These are phyloP conservation scores for Coranthus polyacanthus DNA, from an alignment of 2,797 vertebrate species.

Conservation along the genomic window DNA sequence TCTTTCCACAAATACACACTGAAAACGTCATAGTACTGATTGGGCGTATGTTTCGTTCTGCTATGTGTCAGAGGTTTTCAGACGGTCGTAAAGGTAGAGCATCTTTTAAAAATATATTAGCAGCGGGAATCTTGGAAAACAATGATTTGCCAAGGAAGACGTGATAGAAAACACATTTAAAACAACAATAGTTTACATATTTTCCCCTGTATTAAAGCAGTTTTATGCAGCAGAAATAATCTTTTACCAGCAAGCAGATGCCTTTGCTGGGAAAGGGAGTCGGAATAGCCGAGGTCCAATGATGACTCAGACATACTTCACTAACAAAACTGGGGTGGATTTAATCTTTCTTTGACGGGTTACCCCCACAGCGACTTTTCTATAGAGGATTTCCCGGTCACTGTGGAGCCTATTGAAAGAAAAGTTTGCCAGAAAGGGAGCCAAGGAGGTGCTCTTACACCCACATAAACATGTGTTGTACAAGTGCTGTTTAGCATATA, in stretches of 20 bases:
- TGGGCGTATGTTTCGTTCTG: neutral
- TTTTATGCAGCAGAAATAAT: slow-evolving; percentile 62
- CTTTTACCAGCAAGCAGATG: slow-evolving; percentile 64
- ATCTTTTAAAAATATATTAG: slow-evolving; percentile 36
- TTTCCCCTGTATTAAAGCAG: slow-evolving; percentile 55
- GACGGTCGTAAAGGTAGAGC: slow-evolving; percentile 25
- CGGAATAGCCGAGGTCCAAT: slow-evolving; percentile 44
- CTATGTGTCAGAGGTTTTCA: slow-evolving; percentile 36
- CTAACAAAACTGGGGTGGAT: slow-evolving; percentile 44
- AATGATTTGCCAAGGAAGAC: slow-evolving; percentile 43
- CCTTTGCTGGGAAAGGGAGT: slow-evolving; percentile 67
- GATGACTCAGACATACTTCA: slow-evolving; percentile 58
- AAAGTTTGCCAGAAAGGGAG: slow-evolving; percentile 13
- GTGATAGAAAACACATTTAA: slow-evolving; percentile 65
- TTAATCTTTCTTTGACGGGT: slow-evolving; percentile 28
- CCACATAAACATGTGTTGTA: slow-evolving; percentile 3
- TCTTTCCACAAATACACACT: slow-evolving; percentile 14
- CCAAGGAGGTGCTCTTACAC: slow-evolving; percentile 7
- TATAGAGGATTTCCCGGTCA: slow-evolving; percentile 36
- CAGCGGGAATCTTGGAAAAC: slow-evolving; percentile 41
- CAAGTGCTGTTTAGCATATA: slow-evolving; percentile 1
- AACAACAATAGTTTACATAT: slow-evolving; percentile 53
- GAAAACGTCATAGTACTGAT: slow-evolving; percentile 9
- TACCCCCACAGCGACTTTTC: slow-evolving; percentile 25
- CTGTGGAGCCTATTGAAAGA: slow-evolving; percentile 26